phyloP scores from a whole-genome alignment of 2,113 vertebrate species.

The Climacteris rufus region DNA sequence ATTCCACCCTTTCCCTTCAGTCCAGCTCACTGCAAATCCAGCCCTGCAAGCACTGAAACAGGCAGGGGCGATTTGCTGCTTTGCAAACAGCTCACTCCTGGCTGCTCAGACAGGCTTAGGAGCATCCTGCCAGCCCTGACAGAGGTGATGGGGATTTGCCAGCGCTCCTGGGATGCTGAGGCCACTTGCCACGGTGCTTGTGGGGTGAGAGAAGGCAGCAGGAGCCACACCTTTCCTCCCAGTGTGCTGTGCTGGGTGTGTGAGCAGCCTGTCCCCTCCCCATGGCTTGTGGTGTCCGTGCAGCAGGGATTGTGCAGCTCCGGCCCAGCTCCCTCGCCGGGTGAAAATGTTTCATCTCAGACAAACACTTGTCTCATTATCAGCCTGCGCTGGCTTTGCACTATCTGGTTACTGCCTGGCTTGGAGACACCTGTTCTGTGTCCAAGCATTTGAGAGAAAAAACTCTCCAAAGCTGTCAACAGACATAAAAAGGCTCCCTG shows the following conservation, averaged over 20 bases:
- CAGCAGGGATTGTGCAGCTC: neutral
- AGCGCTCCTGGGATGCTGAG: rapidly evolving
- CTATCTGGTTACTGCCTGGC: constrained; percentile 42
- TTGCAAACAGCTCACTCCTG: neutral
- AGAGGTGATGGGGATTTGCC: neutral
- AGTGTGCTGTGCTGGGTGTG: rapidly evolving
- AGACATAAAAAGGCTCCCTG: constrained; percentile 42
- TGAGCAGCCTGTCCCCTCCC: neutral
- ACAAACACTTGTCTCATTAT: constrained; percentile 47
- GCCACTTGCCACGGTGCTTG: rapidly evolving
- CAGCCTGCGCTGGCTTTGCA: neutral
- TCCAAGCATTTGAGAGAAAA: constrained; percentile 53
- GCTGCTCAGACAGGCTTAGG: neutral
- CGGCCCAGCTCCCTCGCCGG: neutral
- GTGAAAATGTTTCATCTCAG: neutral
- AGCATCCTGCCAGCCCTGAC: neutral
- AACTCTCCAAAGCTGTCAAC: constrained; percentile 52
- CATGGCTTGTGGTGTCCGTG: neutral
- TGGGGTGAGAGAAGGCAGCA: neutral
- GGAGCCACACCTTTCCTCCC: neutral
- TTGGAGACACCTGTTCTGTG: constrained; percentile 56
- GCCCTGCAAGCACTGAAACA: neutral
- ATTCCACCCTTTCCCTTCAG: neutral
- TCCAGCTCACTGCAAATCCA: neutral
- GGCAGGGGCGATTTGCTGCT: neutral